Evolutionary conservation across 2,797 vertebrate species (phyloP), one percentile per base, ranked within the genome.

Genomic region (Erpetoichthys calabaricus): DNA sequence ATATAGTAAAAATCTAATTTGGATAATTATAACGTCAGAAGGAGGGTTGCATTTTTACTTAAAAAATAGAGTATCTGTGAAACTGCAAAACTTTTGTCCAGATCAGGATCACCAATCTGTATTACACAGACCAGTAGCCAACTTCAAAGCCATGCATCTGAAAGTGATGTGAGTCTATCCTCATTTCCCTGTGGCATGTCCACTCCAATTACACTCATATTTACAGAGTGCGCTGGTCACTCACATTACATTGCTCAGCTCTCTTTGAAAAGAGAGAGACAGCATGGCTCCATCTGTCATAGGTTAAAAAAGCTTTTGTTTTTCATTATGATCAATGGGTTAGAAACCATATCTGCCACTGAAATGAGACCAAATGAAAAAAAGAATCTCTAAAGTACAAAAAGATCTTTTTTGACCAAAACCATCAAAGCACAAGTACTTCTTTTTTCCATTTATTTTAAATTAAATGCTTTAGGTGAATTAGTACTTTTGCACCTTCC

Each of bases 201-300:
- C 5, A 25, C 52, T 69, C 63, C 68, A 68, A 67, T 75, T 70
- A 73, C 57, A 67, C 63, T 72, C 64, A 47, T 68, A 75, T 69
- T 70, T 69, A 70, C 67, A 65, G 62, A 68, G 62, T 64, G 64
- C 42, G 64, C 59, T 59, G 52, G 54, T 68, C 66, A 67, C 59
- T 68, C 67, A 53, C 63, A 62, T 71, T 65, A 73, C 61, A 73
- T 63, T 42, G 7, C n/a, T 53, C 45, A 7, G 7, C 7, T 43
- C n/a, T 67, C 50, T 57, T 72, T 80, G 64, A 76, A 70, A 78
- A 70, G 68, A 61, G 49, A 65, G 55, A 77, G 72, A 72, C 73
- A 73, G 64, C 60, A 61, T 70, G 72, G 72, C 73, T 79, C 70
- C 71, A 72, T 73, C 70, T 75, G 68, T 65, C 68, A 71, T 5